Evolutionary conservation across 2,113 vertebrate genomes (phyloP).

Genomic region (Syngnathus scovelli): DNA sequence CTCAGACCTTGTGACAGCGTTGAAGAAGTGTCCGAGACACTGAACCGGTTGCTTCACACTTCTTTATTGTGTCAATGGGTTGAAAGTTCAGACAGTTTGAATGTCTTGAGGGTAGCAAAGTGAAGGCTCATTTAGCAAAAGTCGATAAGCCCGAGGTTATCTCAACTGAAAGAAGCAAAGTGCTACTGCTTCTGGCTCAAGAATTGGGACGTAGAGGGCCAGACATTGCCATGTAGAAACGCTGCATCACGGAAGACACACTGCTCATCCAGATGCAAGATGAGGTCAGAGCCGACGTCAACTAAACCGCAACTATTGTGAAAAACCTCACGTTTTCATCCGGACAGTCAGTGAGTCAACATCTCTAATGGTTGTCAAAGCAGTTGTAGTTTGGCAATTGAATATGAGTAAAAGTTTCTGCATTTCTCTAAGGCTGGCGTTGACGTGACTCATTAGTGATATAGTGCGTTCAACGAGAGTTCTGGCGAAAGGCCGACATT

Average conservation of each 20-base stretch:
- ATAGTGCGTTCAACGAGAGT: not conserved
- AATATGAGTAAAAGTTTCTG: slow-evolving; percentile 26
- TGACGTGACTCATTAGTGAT: slow-evolving; percentile 15
- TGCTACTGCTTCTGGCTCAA: too few relatives aligned
- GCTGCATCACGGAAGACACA: not conserved
- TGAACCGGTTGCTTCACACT: too few relatives aligned
- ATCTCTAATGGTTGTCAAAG: slow-evolving; percentile 3
- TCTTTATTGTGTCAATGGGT: too few relatives aligned
- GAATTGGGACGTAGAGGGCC: too few relatives aligned
- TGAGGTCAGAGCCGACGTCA: not conserved
- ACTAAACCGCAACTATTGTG: not conserved
- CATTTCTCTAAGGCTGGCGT: slow-evolving; percentile 14
- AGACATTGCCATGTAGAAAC: not conserved
- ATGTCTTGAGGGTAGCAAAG: too few relatives aligned
- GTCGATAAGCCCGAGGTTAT: too few relatives aligned
- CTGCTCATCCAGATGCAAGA: not conserved
- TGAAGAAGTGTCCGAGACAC: too few relatives aligned
- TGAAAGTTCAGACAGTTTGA: too few relatives aligned
- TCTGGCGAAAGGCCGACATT: slow-evolving; percentile 34
- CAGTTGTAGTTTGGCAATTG: not conserved
- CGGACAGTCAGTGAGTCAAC: slow-evolving; percentile 24
- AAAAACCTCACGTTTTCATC: slow-evolving; percentile 9
- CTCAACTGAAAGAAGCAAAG: too few relatives aligned
- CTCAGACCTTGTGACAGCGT: too few relatives aligned
- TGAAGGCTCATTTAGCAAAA: too few relatives aligned